Percentiles rank a stretch among this genome's conserved stretches.
These are phyloP conservation scores for Caenorhabditis sinica DNA, from an alignment of 2,888 invertebrate species.

Conservation along the genomic window DNA sequence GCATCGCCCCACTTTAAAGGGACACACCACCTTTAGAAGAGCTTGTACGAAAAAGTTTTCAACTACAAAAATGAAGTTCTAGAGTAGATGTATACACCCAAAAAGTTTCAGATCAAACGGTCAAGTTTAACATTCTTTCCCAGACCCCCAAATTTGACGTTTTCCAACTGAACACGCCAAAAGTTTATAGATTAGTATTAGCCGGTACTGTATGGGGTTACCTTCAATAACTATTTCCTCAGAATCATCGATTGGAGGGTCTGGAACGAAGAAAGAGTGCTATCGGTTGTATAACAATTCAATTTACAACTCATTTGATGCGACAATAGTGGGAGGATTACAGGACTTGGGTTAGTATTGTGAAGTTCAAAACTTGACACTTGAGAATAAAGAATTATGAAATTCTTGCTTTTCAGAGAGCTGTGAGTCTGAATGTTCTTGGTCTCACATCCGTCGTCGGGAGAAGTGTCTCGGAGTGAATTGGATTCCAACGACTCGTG, in stretches of 20 bases:
- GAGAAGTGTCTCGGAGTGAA: slow-evolving; percentile 62
- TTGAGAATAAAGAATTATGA: neutral
- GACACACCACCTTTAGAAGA: too few species aligned
- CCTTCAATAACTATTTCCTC: neutral
- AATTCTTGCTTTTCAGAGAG: slow-evolving; percentile 34
- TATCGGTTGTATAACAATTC: slow-evolving; percentile 65
- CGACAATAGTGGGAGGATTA: slow-evolving; percentile 61
- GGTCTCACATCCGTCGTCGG: slow-evolving; percentile 61
- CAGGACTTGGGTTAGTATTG: slow-evolving; percentile 49
- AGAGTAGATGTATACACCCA: too few species aligned
- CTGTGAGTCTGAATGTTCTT: slow-evolving; percentile 64
- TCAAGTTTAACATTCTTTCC: too few species aligned
- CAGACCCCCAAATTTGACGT: too few species aligned
- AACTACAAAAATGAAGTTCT: too few species aligned
- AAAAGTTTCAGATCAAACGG: too few species aligned
- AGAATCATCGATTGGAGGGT: slow-evolving; percentile 40
- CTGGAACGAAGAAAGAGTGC: slow-evolving; percentile 62
- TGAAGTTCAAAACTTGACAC: too few species aligned
- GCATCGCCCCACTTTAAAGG: too few species aligned
- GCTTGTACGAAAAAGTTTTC: too few species aligned
- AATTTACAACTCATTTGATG: slow-evolving; percentile 64
- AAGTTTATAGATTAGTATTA: too few species aligned
- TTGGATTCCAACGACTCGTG: slow-evolving; percentile 51
- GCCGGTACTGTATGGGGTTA: too few species aligned
- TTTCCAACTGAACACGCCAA: too few species aligned